Percentiles rank a stretch among this genome's conserved stretches.
Evolutionary conservation across 2,113 vertebrate species (phyloP).

Genomic region (Odontesthes bonariensis): DNA sequence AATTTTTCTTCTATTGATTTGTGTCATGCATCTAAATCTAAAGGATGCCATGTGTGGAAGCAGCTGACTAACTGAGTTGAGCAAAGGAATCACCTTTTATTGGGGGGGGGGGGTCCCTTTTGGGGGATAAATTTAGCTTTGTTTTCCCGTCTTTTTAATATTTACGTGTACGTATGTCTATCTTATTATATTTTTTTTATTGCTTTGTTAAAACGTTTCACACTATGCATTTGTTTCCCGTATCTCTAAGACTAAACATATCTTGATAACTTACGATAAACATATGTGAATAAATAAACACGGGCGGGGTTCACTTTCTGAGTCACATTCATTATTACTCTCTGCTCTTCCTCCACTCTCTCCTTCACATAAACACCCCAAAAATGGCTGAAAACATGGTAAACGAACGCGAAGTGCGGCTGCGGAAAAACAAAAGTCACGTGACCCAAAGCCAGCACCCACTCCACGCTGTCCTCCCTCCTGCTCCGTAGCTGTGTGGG

Average conservation of each 20-base stretch:
- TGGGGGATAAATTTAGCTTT: not conserved
- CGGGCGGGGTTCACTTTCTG: not conserved
- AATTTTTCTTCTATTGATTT: not conserved
- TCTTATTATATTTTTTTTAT: no score
- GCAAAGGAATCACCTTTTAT: not conserved
- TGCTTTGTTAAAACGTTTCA: no score
- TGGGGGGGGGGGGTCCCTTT: not conserved
- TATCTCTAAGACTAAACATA: no score
- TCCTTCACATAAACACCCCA: not conserved
- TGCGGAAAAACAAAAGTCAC: not conserved
- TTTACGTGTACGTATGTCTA: no score
- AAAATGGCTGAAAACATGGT: not conserved
- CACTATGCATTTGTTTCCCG: no score
- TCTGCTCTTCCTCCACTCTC: not conserved
- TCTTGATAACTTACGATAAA: no score
- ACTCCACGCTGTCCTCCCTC: not conserved
- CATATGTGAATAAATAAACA: not conserved
- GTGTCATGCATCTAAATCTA: not conserved
- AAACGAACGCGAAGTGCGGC: not conserved
- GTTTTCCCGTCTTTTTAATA: not conserved
- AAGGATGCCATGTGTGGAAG: not conserved
- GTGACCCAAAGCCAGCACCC: not conserved
- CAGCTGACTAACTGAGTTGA: not conserved
- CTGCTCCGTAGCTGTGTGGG: constrained; percentile 20
- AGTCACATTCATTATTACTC: not conserved